These are phyloP conservation scores for Planiliza haematocheilus DNA, from an alignment of 2,113 vertebrate genomes.

Conservation along the genomic window DNA sequence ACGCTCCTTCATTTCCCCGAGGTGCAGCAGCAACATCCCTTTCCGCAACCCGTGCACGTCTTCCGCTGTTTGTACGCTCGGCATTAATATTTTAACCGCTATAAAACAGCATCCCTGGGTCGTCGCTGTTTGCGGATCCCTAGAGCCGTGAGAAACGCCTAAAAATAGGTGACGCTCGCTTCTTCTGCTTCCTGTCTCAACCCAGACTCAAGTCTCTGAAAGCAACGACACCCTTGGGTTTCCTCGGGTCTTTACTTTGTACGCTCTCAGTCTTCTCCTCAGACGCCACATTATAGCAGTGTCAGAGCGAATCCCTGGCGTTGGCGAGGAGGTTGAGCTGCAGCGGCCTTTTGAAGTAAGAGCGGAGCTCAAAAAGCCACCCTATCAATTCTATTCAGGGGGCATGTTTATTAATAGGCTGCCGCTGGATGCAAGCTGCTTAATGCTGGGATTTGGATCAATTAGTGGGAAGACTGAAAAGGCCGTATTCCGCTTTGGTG, in stretches of 20 bases:
- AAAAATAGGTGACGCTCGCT: conserved; percentile 54
- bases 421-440: conserved; percentile 55
- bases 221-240: conserved; percentile 35
- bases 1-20: conserved; percentile 1
- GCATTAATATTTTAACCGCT: conserved; percentile 64
- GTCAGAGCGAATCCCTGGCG: conserved; percentile 39
- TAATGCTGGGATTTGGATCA: conserved; percentile 57
- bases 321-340: not conserved
- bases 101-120: conserved; percentile 50
- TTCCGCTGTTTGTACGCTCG: conserved; percentile 39
- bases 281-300: conserved; percentile 58
- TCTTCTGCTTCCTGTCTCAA: conserved; percentile 31
- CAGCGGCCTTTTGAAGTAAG: conserved; percentile 56
- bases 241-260: conserved; percentile 48
- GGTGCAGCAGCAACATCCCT: conserved; percentile 11
- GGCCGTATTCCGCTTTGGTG: not conserved
- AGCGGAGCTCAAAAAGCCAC: conserved; percentile 38
- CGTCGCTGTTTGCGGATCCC: conserved; percentile 28
- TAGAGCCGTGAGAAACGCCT: conserved; percentile 37
- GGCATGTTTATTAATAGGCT: conserved; percentile 74
- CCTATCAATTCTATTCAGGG: conserved; percentile 36
- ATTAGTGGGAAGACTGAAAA: conserved; percentile 27
- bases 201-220: conserved; percentile 32
- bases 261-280: conserved; percentile 31
- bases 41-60: conserved; percentile 25